These are phyloP conservation scores for Anoplolepis gracilipes DNA, from an alignment of 1,140 invertebrate genomes.

Conservation along the genomic window DNA sequence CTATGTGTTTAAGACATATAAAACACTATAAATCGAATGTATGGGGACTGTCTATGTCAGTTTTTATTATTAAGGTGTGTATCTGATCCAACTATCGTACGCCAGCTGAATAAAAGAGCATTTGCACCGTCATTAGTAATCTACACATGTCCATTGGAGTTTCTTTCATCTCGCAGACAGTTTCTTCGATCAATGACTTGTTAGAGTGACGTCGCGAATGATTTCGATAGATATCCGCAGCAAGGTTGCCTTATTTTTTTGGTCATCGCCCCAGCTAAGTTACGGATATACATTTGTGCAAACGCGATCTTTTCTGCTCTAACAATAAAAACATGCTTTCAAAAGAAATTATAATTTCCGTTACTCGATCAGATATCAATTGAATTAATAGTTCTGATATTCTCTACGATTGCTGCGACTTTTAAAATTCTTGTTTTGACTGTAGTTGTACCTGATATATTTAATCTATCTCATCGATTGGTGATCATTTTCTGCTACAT, in stretches of 20 bases:
- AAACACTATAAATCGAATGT: slow-evolving; percentile 34
- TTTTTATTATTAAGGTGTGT: slow-evolving; percentile 67
- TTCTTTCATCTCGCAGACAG: slow-evolving; percentile 61
- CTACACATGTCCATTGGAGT: slow-evolving; percentile 49
- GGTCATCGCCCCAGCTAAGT: slow-evolving; percentile 26
- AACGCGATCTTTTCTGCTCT: slow-evolving; percentile 51
- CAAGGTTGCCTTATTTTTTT: slow-evolving; percentile 52
- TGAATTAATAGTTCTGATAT: slow-evolving; percentile 6
- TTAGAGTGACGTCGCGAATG: slow-evolving; percentile 60
- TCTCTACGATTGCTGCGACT: slow-evolving; percentile 29
- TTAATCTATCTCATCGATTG: neutral
- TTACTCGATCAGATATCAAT: slow-evolving; percentile 66
- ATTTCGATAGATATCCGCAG: slow-evolving; percentile 64
- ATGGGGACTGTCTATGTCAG: slow-evolving; percentile 6
- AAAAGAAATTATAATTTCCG: slow-evolving; percentile 71
- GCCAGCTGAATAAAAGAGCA: slow-evolving; percentile 32
- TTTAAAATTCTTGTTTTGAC: slow-evolving; percentile 61
- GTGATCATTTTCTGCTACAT: neutral
- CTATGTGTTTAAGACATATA: slow-evolving; percentile 9
- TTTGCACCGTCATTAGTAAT: slow-evolving; percentile 63
- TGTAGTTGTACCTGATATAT: slow-evolving; percentile 2
- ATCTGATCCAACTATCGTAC: slow-evolving; percentile 59
- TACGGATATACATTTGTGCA: slow-evolving; percentile 32
- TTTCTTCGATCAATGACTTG: slow-evolving; percentile 57
- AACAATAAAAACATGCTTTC: slow-evolving; percentile 67